Evolutionary conservation across 2,797 vertebrate genomes (phyloP).

Genomic region (Darevskia nairensis): DNA sequence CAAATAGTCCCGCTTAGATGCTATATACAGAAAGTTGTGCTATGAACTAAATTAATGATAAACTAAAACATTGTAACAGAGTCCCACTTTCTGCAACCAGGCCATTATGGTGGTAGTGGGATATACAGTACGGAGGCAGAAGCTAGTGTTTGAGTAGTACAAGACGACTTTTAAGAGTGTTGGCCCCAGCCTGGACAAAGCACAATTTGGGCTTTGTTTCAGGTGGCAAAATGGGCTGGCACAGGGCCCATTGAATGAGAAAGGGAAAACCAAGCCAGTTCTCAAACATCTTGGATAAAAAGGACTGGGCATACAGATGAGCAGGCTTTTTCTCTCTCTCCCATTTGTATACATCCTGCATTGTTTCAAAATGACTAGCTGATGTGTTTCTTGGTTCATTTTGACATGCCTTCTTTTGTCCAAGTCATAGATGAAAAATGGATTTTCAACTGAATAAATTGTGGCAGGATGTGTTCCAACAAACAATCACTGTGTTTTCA

Average conservation of each 20-base stretch:
- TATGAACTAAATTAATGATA: too few species aligned
- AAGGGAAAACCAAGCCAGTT: neutral
- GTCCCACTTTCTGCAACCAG: too few species aligned
- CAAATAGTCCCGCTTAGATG: too few species aligned
- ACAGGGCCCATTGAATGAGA: neutral
- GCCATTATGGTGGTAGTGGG: too few species aligned
- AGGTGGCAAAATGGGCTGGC: neutral
- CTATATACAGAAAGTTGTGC: too few species aligned
- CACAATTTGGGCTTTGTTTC: neutral
- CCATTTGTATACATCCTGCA: neutral
- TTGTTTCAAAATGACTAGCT: neutral
- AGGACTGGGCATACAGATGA: neutral
- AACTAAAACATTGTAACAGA: too few species aligned
- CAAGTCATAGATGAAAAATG: neutral
- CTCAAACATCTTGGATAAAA: neutral
- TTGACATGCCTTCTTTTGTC: neutral
- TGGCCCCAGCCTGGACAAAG: too few species aligned
- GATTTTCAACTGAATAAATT: neutral
- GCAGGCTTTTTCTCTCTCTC: neutral
- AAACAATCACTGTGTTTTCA: neutral
- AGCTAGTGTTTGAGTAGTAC: too few species aligned
- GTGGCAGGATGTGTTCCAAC: neutral
- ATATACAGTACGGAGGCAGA: too few species aligned
- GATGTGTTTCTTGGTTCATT: constrained; percentile 12
- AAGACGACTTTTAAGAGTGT: too few species aligned